Evolutionary conservation across 30 jellyfish, hydroid and myxozoan genomes (phyloP).

Genomic region (Turritopsis dohrnii): DNA sequence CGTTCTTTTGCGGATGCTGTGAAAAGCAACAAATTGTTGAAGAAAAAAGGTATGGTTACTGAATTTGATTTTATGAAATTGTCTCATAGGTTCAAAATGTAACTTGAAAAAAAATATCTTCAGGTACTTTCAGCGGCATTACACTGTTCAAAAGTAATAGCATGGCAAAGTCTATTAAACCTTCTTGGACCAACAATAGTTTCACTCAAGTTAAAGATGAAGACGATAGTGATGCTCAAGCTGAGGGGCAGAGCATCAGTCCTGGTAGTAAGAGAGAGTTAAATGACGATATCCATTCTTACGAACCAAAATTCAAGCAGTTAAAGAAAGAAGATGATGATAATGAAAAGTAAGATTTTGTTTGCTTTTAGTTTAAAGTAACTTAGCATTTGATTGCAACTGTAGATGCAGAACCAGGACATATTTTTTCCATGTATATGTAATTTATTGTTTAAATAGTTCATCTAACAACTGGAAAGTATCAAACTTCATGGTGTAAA

Average conservation of each 20-base stretch:
- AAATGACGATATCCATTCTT: not conserved
- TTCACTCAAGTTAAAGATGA: constrained; percentile 11
- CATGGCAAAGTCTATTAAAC: not conserved
- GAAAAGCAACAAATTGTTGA: constrained; percentile 18
- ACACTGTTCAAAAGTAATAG: constrained; percentile 9
- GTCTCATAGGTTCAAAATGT: no score
- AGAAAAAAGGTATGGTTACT: constrained; percentile 24
- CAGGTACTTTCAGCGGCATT: not conserved
- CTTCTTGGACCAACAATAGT: constrained; percentile 27
- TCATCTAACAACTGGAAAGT: no score
- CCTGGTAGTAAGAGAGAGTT: constrained; percentile 9
- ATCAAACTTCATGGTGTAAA: no score
- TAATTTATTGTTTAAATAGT: no score
- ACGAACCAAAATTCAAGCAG: not conserved
- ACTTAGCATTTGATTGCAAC: no score
- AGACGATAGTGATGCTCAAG: not conserved
- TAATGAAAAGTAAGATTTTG: not conserved
- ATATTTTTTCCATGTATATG: no score
- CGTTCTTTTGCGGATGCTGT: constrained; percentile 47
- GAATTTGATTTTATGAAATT: no score
- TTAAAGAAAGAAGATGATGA: not conserved
- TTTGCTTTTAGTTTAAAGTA: no score
- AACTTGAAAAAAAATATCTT: not conserved
- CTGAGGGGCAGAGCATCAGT: not conserved
- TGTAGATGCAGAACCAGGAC: no score